Evolutionary conservation across 1,140 invertebrate genomes (phyloP), one percentile per base, ranked within the genome.

Genomic region (Drosophila watanabei): DNA sequence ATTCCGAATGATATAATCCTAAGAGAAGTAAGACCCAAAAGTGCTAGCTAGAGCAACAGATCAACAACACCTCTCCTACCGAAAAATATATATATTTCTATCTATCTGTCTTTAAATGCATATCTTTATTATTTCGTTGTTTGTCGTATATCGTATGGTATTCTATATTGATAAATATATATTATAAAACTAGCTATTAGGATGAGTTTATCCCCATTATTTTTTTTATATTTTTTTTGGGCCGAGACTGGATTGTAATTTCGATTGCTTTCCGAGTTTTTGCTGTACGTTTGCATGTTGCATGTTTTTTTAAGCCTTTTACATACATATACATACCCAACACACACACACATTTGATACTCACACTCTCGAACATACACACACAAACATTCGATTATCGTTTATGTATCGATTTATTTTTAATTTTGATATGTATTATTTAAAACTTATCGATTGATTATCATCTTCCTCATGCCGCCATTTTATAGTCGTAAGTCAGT

Each of bases 51-150:
- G 85, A 84, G 90, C 90, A 92, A 92, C 82, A 87, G 90, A 90
- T 92, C 90, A 92, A 92, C 90, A 92, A 92, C 90, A 92, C 90
- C 90, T 92, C 90, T 92, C 90, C 90, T 92, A 90, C 90, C 90
- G 82, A 76, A 62, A 37, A 37, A 56, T 9, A 20, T 51, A 75
- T 51, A 43, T 41, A 75, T 76, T 48, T 69, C 52, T 59, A n/a
- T 75, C 57, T 49, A 14, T 75, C 14, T 69, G 56, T 68, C 66
- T 66, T 41, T 72, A 61, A 41, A 69, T 69, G 63, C 59, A 80
- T 80, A 62, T 82, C 46, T 41, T 66, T 80, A 79, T 81, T 79
- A 75, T 71, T 75, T 80, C 69, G 80, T 84, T 83, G 77, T 84
- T 85, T 89, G 72, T 83, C 78, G 80, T 86, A 79, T 77, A 79